phyloP scores from a whole-genome alignment of 2,113 vertebrate genomes.

The Caranx ignobilis region DNA sequence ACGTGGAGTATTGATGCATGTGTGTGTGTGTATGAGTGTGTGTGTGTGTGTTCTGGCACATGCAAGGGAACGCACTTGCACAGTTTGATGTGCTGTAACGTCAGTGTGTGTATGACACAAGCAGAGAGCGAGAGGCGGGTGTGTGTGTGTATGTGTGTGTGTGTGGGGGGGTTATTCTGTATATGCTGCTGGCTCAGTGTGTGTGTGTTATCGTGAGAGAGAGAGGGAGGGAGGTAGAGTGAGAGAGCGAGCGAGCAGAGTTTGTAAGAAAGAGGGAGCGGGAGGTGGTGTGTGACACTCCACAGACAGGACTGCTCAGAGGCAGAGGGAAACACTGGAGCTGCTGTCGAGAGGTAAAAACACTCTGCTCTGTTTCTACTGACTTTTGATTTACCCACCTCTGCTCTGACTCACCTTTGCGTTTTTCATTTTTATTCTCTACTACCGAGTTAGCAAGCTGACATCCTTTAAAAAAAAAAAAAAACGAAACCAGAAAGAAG shows the following conservation, averaged over 20 bases:
- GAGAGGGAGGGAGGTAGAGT: constrained; percentile 49
- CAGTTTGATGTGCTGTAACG: constrained; percentile 17
- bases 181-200: constrained; percentile 60
- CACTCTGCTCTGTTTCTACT: constrained; percentile 42
- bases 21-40: constrained; percentile 1
- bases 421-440: constrained; percentile 19
- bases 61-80: constrained; percentile 35
- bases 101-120: constrained; percentile 24
- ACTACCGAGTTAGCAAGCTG: neutral
- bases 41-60: neutral
- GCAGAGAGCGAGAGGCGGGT: constrained; percentile 42
- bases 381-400: constrained; percentile 7
- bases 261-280: constrained; percentile 26
- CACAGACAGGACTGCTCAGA: constrained; percentile 67
- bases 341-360: constrained; percentile 79
- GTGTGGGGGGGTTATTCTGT: constrained; percentile 30
- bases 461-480: constrained; percentile 10
- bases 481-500: no score
- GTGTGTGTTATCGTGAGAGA: constrained; percentile 41
- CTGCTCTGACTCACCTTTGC: neutral
- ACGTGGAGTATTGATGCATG: constrained; percentile 35
- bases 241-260: constrained; percentile 52
- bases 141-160: constrained; percentile 35
- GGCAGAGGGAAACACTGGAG: constrained; percentile 70
- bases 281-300: constrained; percentile 60